Evolutionary conservation across 35 echinoderm and acorn worm species (phyloP).

Genomic region (Lytechinus variegatus): DNA sequence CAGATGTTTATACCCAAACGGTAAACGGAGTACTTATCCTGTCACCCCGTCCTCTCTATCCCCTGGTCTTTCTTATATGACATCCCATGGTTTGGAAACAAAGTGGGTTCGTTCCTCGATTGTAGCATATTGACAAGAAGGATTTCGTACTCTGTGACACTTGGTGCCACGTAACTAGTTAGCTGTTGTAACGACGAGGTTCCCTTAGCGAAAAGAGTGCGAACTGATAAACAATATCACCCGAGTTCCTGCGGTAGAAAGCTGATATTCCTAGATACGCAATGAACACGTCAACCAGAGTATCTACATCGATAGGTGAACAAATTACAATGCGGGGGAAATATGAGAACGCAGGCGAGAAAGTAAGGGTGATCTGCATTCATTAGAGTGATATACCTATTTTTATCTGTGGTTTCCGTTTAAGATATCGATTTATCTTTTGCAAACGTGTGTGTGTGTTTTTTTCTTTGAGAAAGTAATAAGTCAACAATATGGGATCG

Average conservation of each 20-base stretch:
- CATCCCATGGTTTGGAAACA: neutral
- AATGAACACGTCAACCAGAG: neutral
- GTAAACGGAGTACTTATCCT: neutral
- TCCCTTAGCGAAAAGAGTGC: neutral
- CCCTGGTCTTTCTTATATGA: neutral
- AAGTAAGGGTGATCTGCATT: neutral
- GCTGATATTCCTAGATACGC: neutral
- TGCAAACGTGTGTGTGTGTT: neutral
- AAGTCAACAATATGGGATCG: neutral
- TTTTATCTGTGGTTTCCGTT: neutral
- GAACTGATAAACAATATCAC: neutral
- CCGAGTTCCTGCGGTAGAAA: neutral
- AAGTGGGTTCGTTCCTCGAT: neutral
- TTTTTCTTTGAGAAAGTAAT: neutral
- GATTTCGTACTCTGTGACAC: neutral
- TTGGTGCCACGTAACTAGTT: neutral
- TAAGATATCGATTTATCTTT: neutral
- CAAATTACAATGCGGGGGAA: neutral
- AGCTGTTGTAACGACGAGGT: neutral
- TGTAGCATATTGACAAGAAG: neutral
- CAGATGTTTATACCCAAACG: conserved; percentile 10
- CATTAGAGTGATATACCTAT: neutral
- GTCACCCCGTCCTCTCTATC: neutral
- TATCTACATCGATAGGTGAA: neutral
- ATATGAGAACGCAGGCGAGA: neutral